Evolutionary conservation across 35 echinoderm and acorn worm genomes (phyloP), one percentile per base, ranked within the genome.

Genomic region (Nesometra sesokonis): DNA sequence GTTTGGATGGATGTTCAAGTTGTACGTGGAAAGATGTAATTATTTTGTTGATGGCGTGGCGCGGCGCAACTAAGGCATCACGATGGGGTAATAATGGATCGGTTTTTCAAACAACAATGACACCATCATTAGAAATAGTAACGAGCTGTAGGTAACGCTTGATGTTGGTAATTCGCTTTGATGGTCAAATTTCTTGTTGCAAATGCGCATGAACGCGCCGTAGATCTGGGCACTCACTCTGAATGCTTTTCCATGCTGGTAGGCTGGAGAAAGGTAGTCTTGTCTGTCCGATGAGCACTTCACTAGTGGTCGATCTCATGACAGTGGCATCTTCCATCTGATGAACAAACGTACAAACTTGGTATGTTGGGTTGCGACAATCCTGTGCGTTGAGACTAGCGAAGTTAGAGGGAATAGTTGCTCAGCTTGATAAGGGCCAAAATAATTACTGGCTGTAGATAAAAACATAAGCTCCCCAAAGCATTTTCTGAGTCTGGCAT

Each of bases 401-500:
- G 8, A 91, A 91, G 82, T 94, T 81, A 35, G 89, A 89, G n/a
- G n/a, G n/a, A n/a, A n/a, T n/a, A n/a, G n/a, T n/a, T n/a, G n/a
- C n/a, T n/a, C n/a, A n/a, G n/a, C n/a, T n/a, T n/a, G n/a, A n/a
- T n/a, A n/a, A n/a, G n/a, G n/a, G n/a, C n/a, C n/a, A n/a, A n/a
- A n/a, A n/a, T n/a, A n/a, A n/a, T n/a, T n/a, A n/a, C n/a, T n/a
- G n/a, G n/a, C n/a, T n/a, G n/a, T n/a, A n/a, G n/a, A n/a, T n/a
- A n/a, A n/a, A n/a, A n/a, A 93, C 92, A 93, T 90, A 0, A 93
- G 86, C 39, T 93, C 88, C 35, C 88, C 90, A 15, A 91, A 79
- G 85, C 90, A 76, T 85, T 91, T 57, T 91, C 90, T 31, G 91
- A 93, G 0, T 88, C 87, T 32, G 91, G 87, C 84, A 93, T 89